Conservation (phyloP, 2,888 invertebrate species). For the Acanthoscelides obtectus region DNA sequence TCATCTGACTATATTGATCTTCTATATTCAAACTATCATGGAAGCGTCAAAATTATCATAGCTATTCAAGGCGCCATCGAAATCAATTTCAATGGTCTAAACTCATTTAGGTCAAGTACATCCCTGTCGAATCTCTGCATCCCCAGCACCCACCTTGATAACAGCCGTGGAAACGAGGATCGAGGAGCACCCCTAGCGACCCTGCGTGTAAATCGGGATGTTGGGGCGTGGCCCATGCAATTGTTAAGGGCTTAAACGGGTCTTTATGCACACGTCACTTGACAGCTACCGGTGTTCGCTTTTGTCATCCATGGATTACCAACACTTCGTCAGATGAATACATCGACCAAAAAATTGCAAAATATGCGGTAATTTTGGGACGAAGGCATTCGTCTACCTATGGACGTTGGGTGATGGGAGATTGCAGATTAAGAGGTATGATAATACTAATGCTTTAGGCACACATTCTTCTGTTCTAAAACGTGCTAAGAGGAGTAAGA, state of each 20-base stretch:
- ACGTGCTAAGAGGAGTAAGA: neutral
- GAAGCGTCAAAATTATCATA: too few relatives aligned
- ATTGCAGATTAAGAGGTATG: neutral
- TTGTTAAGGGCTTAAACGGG: conserved; percentile 31
- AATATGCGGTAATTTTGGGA: conserved; percentile 20
- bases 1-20: too few relatives aligned
- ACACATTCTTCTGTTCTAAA: neutral
- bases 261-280: conserved; percentile 28
- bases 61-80: too few relatives aligned
- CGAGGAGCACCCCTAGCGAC: neutral
- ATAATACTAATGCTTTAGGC: neutral
- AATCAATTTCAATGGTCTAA: too few relatives aligned
- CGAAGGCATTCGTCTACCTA: neutral
- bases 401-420: neutral
- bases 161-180: neutral
- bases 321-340: conserved; percentile 15
- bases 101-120: too few relatives aligned
- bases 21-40: too few relatives aligned
- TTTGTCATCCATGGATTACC: neutral
- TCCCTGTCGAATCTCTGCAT: neutral
- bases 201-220: conserved; percentile 9
- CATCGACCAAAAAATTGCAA: conserved; percentile 24
- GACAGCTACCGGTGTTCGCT: conserved; percentile 21
- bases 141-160: neutral
- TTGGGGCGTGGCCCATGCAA: conserved; percentile 29